Percentiles rank a stretch among this genome's conserved stretches.
phyloP scores from a whole-genome alignment of 1,140 invertebrate genomes.

The Zaprionus capensis region DNA sequence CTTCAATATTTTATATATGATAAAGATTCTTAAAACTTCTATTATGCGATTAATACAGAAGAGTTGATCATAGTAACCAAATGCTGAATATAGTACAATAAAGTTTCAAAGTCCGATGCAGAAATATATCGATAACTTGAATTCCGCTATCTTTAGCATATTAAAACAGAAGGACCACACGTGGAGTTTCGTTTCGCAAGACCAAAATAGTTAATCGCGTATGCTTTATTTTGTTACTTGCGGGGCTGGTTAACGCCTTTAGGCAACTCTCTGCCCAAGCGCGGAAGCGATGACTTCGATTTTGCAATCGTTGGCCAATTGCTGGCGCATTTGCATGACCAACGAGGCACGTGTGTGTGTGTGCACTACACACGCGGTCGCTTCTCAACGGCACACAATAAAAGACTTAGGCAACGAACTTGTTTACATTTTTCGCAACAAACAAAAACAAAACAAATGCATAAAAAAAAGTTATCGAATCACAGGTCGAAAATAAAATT shows the following conservation, averaged over 20 bases:
- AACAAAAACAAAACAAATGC: background rate
- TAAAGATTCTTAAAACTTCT: too few relatives aligned
- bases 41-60: too few relatives aligned
- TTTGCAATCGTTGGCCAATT: slow-evolving; percentile 72
- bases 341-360: slow-evolving; percentile 9
- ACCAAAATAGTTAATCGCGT: background rate
- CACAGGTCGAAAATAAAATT: slow-evolving; percentile 51
- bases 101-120: too few relatives aligned
- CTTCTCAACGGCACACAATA: slow-evolving; percentile 51
- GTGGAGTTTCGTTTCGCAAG: background rate
- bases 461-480: slow-evolving; percentile 65
- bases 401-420: slow-evolving; percentile 82
- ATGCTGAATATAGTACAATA: too few relatives aligned
- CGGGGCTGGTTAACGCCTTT: background rate
- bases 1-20: too few relatives aligned
- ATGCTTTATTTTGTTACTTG: background rate
- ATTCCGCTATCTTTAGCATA: background rate
- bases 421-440: slow-evolving; percentile 77
- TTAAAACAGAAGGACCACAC: background rate
- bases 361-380: slow-evolving; percentile 43
- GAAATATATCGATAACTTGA: too few relatives aligned
- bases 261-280: slow-evolving; percentile 4
- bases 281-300: slow-evolving; percentile 49
- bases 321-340: slow-evolving; percentile 56
- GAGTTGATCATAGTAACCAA: too few relatives aligned